Evolutionary conservation across 1,140 invertebrate genomes (phyloP), one percentile per base, ranked within the genome.

Genomic region (Himalopsyche phryganea): DNA sequence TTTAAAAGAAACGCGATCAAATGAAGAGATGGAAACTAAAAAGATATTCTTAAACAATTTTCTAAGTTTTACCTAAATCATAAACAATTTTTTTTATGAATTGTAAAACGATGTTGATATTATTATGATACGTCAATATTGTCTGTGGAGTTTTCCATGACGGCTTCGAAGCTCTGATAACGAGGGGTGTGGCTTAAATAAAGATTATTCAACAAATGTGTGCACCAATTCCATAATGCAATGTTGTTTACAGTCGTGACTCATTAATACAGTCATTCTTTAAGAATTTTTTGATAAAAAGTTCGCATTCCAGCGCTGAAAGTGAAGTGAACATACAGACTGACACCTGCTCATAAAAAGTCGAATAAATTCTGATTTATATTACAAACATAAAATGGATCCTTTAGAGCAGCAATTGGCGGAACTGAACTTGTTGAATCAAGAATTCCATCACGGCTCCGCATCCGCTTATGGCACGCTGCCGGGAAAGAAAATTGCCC

Each of bases 401-500:
- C 76, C 80, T 20, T 68, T 82, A 41, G 81, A 81, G 53, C 79
- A 77, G 63, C 80, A 82, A 66, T 66, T 82, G 54, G 80, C 80
- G 2, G 80, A 82, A 67, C 66, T 82, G 49, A 71, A 79, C 32
- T 72, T 82, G 51, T 74, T 82, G 35, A 80, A 79, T 14, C 80
- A 79, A 45, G 74, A 77, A 38, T 33, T 66, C 11, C 68, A 67
- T 66, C 65, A 61, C 3, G 55, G 69, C 17, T 67, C 67, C 41
- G 23, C 52, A 3, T 11, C 13, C 28, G 13, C 36, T 49, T 49
- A 61, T 42, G 60, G 54, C 19, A 23, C 71, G 69, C 67, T 69
- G 3, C 48, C 62, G 4, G 71, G 70, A 6, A 87, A 85, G 65
- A 90, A 89, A 71, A 72, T 87, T 52, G 87, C 85, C 55, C 88